Evolutionary conservation across 2,888 invertebrate genomes (phyloP).

Genomic region (Drosophila tanythrix): DNA sequence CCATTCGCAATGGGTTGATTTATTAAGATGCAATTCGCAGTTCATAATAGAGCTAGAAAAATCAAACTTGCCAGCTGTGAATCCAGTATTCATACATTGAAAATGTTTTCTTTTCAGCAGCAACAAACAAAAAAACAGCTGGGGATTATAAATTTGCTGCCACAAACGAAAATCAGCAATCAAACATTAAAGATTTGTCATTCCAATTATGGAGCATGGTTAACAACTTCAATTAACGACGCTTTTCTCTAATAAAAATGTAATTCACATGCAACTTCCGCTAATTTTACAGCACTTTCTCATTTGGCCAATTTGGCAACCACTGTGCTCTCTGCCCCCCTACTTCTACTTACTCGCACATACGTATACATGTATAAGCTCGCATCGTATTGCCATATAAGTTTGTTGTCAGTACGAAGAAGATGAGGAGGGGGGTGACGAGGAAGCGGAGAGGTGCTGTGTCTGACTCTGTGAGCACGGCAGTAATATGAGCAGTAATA

Average conservation of each 20-base stretch:
- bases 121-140: background rate
- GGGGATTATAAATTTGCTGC: background rate
- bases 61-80: background rate
- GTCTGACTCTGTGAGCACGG: conserved; percentile 60
- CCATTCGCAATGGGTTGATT: background rate
- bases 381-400: conserved; percentile 56
- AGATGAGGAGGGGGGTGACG: background rate
- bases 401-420: conserved; percentile 41
- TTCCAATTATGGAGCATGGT: background rate
- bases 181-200: background rate
- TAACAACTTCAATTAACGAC: background rate
- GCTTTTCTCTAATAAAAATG: background rate
- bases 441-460: conserved; percentile 10
- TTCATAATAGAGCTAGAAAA: background rate
- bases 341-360: too few species aligned
- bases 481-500: conserved; percentile 80
- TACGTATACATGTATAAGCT: conserved; percentile 28
- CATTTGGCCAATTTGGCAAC: conserved; percentile 36
- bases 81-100: background rate
- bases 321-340: conserved; percentile 42
- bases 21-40: background rate
- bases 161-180: background rate
- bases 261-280: conserved; percentile 3
- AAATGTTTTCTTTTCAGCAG: background rate
- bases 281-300: conserved; percentile 30